Evolutionary conservation across 2,888 invertebrate genomes (phyloP).

Genomic region (Allophyes oxyacanthae): DNA sequence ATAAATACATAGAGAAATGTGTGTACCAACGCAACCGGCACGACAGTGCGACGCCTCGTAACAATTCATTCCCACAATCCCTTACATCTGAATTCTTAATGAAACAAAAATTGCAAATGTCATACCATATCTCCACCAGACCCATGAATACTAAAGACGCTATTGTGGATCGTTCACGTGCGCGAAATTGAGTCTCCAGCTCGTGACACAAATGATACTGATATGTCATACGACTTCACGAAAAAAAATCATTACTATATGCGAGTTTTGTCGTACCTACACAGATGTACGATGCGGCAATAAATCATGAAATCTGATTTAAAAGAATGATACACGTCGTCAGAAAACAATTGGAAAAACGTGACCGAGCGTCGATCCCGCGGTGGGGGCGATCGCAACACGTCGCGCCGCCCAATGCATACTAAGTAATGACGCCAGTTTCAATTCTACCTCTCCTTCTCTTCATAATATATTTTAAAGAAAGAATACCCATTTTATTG

Average conservation of each 20-base stretch:
- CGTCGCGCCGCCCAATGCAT: conserved; percentile 85
- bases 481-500: conserved; percentile 39
- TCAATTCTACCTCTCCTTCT: conserved; percentile 81
- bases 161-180: conserved; percentile 83
- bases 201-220: conserved; percentile 79
- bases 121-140: conserved; percentile 79
- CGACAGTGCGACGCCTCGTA: conserved; percentile 52
- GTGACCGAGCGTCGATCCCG: conserved; percentile 80
- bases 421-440: conserved; percentile 85
- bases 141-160: conserved; percentile 88
- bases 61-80: conserved; percentile 82
- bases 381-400: conserved; percentile 79
- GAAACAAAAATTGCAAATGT: conserved; percentile 88
- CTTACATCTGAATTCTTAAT: conserved; percentile 87
- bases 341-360: conserved; percentile 88
- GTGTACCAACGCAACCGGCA: conserved; percentile 35
- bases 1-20: conserved; percentile 38
- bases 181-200: conserved; percentile 80
- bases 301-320: conserved; percentile 85
- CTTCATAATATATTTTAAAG: conserved; percentile 71
- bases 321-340: conserved; percentile 88
- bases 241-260: conserved; percentile 51
- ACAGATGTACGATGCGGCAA: conserved; percentile 64
- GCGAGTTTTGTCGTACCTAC: conserved; percentile 32
- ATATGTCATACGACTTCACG: conserved; percentile 76